Conservation (phyloP, 2,113 vertebrate species). For the Capreolus pygargus region DNA sequence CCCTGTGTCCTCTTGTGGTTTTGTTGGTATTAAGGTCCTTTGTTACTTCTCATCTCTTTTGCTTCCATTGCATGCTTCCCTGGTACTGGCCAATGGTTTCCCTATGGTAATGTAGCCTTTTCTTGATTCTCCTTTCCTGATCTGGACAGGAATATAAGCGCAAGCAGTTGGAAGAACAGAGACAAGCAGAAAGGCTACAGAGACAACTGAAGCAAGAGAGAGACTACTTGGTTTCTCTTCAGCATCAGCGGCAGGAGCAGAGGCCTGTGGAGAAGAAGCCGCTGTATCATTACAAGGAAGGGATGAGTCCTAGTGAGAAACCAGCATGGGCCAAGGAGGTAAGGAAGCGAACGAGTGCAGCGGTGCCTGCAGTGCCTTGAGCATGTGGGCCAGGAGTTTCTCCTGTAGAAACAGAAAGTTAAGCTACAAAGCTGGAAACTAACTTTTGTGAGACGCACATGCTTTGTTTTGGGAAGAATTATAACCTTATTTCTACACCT, state of each 20-base stretch:
- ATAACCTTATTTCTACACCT: neutral
- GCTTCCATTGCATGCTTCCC: neutral
- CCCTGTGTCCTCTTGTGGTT: neutral
- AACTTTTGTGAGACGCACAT: rapidly evolving
- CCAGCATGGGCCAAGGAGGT: conserved; percentile 99
- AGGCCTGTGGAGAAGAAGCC: conserved; percentile 94
- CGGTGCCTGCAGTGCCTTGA: rapidly evolving
- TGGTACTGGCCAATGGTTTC: neutral
- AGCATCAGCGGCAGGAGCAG: conserved; percentile 90
- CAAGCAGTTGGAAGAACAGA: conserved; percentile 98
- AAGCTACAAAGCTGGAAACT: rapidly evolving
- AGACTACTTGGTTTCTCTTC: conserved; percentile 95
- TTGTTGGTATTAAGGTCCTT: neutral
- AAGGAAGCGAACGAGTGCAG: neutral
- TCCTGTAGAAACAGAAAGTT: neutral
- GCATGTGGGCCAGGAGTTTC: neutral
- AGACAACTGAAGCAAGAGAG: conserved; percentile 96
- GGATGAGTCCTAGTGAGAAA: conserved; percentile 94
- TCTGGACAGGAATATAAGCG: conserved; percentile 93
- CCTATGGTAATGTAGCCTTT: neutral
- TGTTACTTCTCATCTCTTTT: neutral
- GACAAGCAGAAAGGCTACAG: conserved; percentile 96
- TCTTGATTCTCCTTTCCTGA: conserved; percentile 22
- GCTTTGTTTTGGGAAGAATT: neutral
- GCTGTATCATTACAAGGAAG: conserved; percentile 98